Evolutionary conservation across 2,797 vertebrate species (phyloP), one percentile per base, ranked within the genome.

Genomic region (Manis javanica): DNA sequence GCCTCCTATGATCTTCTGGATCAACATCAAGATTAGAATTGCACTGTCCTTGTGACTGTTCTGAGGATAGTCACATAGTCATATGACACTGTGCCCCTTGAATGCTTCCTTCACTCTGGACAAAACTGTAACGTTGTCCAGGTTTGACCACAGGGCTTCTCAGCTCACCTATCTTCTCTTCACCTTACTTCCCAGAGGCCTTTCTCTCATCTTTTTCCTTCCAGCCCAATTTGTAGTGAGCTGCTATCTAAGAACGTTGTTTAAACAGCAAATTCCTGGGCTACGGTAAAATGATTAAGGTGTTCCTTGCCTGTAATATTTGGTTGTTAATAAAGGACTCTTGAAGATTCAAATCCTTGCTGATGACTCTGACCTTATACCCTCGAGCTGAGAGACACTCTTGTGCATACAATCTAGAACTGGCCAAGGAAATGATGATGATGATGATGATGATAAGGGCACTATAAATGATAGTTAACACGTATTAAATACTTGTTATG

Each of bases 11-110:
- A 79, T 74, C 39, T 90, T 90, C 51, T 74, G 13, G 19, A 71
- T 74, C 64, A 55, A 49, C 63, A 82, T 90, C 85, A 92, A 87
- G 23, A 34, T 74, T 72, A 61, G 57, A 93, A 93, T 21, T 86
- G 18, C 37, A 81, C 59, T 46, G 39, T 90, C 34, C 39, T 84
- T 49, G 8, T 42, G 59, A 77, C 59, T 87, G 49, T 46, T 46
- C 14, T 8, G 12, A 92, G 55, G 34, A 66, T 10, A 55, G 42
- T 78, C 49, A 71, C 8, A 19, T n/a, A 34, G 77, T 37, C 23
- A 34, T 21, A 26, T 55, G 92, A 46, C 8, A 23, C 3, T 11
- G 15, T 34, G 14, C 23, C 49, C 69, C 83, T 18, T 61, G 69
- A 87, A 55, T 19, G 61, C 37, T 72, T 90, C 66, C 51, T 81